phyloP scores from a whole-genome alignment of 2,888 invertebrate genomes.

The Diogma glabrata region DNA sequence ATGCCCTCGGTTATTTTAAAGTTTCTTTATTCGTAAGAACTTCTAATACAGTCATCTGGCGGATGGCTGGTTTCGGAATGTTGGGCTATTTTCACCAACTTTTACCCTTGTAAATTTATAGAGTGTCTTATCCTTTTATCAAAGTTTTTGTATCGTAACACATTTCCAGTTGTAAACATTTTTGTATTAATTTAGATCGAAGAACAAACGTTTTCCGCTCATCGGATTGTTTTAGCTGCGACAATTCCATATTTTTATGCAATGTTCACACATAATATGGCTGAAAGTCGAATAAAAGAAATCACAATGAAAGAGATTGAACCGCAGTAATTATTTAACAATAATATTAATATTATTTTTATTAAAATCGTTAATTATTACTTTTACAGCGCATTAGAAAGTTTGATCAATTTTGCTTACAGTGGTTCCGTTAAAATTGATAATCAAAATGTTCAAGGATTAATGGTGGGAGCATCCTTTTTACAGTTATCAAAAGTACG shows the following conservation, averaged over 20 bases:
- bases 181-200: constrained; percentile 58
- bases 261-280: constrained; percentile 85
- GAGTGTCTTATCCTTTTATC: neutral
- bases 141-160: neutral
- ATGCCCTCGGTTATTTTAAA: no score
- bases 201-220: constrained; percentile 65
- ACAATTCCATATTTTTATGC: constrained; percentile 83
- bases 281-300: constrained; percentile 68
- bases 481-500: constrained; percentile 66
- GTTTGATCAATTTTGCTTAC: constrained; percentile 76
- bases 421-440: constrained; percentile 65
- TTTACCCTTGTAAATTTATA: no score
- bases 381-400: constrained; percentile 58
- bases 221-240: constrained; percentile 71
- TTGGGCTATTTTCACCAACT: no score
- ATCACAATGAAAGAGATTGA: constrained; percentile 74
- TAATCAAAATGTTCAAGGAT: constrained; percentile 67
- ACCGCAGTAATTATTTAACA: constrained; percentile 44
- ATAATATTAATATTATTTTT: no score
- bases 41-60: no score
- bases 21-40: no score
- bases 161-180: no score
- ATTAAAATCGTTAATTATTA: constrained; percentile 11
- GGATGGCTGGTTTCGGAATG: no score
- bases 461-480: constrained; percentile 77